Evolutionary conservation across 2,888 invertebrate species (phyloP).

Genomic region (Ophion obscuratus): DNA sequence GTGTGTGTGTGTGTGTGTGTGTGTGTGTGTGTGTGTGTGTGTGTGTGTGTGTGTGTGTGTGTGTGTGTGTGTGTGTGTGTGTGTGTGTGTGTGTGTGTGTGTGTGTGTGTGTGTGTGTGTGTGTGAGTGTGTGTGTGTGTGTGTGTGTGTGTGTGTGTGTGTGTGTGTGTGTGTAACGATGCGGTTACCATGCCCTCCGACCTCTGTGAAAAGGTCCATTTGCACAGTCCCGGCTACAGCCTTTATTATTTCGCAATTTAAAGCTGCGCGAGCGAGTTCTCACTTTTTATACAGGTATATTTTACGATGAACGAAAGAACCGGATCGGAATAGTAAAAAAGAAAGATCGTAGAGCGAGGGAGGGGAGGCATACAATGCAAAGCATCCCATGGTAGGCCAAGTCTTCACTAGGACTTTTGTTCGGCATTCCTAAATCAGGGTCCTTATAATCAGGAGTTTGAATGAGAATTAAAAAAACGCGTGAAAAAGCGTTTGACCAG

Average conservation of each 20-base stretch:
- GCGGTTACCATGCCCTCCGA: conserved; percentile 24
- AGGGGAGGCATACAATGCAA: conserved; percentile 8
- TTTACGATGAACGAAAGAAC: conserved; percentile 30
- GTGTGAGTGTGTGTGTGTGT: background rate
- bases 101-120: background rate
- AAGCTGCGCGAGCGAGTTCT: conserved; percentile 34
- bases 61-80: background rate
- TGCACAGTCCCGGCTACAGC: conserved; percentile 41
- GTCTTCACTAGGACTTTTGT: conserved; percentile 12
- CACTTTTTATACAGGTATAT: conserved; percentile 2
- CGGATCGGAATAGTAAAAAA: conserved; percentile 30
- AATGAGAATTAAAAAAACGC: conserved; percentile 2
- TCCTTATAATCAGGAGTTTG: conserved; percentile 16
- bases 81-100: background rate
- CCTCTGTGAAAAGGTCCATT: conserved; percentile 47
- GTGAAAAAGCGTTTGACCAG: background rate
- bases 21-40: background rate
- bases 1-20: background rate
- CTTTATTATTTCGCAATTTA: conserved; percentile 62
- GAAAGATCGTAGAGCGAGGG: conserved; percentile 1
- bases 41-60: background rate
- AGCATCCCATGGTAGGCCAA: background rate
- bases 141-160: background rate
- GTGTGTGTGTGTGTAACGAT: background rate
- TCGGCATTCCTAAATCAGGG: conserved; percentile 8